Base-by-base conservation (phyloP, 2,113 vertebrate species). In the Papio anubis region DNA sequence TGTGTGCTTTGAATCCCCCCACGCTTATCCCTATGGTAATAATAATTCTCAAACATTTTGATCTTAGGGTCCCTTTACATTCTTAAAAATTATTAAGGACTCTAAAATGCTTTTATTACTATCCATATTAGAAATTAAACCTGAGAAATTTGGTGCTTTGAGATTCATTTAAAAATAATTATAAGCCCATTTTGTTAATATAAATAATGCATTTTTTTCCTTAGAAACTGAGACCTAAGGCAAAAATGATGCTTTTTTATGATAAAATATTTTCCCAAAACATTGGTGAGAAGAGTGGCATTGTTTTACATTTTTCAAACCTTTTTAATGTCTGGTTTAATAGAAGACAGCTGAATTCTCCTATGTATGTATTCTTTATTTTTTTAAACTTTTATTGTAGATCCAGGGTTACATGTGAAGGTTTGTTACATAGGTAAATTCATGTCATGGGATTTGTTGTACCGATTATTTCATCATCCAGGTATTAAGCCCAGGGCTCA, bases 271-370 rank as follows among this genome's bases (percentile, higher is more conserved):
- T 93, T 84, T 85, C 40, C 59, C 59, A 32, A 90, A 80, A 73
- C 81, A 8, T 76, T 90, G 52, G n/a, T 94, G 73, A 90, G 43
- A 55, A 73, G 76, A 83, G 45, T 68, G 80, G 70, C 27, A 88
- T 81, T 81, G 16, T 27, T 66, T 85, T 93, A 66, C 55, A 85
- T 73, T 89, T 91, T 81, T 90, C 20, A 93, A 68, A 90, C 0
- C 20, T 93, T 20, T 90, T 90, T 93, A 68, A 86, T 87, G 43
- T 81, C 43, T 76, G 66, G 18, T 32, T 87, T 93, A 76, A 87
- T 61, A 76, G 21, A 86, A 76, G 48, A 86, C 40, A 87, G n/a
- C n/a, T 86, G 43, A 20, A 68, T 68, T 82, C 32, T 81, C 16
- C 3, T 40, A 76, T 40, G 5, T 66, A 20, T 81, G 59, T 61